Evolutionary conservation across 1,140 invertebrate genomes (phyloP), one percentile per base, ranked within the genome.

Genomic region (Globodera rostochiensis): DNA sequence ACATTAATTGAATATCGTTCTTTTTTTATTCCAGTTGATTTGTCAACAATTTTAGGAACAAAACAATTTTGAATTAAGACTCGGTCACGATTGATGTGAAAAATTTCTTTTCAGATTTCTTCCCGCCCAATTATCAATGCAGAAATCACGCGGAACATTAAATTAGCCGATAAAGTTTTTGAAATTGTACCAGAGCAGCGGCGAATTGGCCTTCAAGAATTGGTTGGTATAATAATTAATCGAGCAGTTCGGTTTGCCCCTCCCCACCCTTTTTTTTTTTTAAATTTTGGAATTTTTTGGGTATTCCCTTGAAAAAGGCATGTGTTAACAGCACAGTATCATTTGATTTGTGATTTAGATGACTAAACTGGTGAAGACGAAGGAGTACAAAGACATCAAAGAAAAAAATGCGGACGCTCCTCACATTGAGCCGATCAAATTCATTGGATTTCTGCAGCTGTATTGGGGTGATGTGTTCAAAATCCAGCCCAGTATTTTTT

Each of bases 341-440:
- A 21, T 57, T n/a, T 9, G 9, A 66, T 66, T 66, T 19, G 11
- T 46, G 7, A 6, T 69, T 70, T 8, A 78, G 77, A 78, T 78
- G 64, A 36, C 53, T 6, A 78, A 46, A 21, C 47, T 78, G 70
- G 69, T 36, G 8, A 13, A 25, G n/a, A 71, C 57, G 13, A 78
- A 78, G n/a, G 77, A 78, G 47, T 78, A 78, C 70, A 69, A 45
- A 53, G 77, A 78, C 11, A 9, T 78, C 11, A 78, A 64, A 21
- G 77, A 70, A n/a, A 78, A 78, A 9, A 49, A 49, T 66, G 6
- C 49, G 25, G 64, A 36, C 36, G 36, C 15, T 13, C 77, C 77
- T 25, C 21, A 78, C 66, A 69, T 78, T 46, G 77, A 78, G 70
- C 77, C 77, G 70, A 78, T 78, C 64, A 78, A 78, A 78, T 78